Evolutionary conservation across 2,797 vertebrate genomes (phyloP).

Genomic region (Pangasius larnaudii): DNA sequence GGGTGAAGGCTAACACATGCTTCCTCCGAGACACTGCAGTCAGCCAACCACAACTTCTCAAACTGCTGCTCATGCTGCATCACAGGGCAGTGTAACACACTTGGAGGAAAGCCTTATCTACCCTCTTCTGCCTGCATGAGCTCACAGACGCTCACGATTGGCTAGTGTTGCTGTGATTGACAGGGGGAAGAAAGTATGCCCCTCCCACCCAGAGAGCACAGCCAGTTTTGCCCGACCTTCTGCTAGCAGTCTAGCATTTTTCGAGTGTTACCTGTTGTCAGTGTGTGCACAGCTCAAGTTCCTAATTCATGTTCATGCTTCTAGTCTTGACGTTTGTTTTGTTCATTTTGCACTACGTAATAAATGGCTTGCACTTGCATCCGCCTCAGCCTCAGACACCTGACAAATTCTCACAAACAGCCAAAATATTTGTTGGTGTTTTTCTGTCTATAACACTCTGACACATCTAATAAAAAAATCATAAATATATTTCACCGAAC

Average conservation of each 20-base stretch:
- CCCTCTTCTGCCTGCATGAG: too few species aligned
- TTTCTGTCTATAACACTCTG: not conserved
- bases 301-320: not conserved
- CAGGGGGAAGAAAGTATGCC: too few species aligned
- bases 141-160: too few species aligned
- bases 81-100: too few species aligned
- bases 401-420: not conserved
- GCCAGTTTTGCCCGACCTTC: too few species aligned
- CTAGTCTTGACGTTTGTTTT: not conserved
- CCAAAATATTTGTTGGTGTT: not conserved
- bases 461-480: not conserved
- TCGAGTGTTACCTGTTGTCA: not conserved
- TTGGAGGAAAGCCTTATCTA: too few species aligned
- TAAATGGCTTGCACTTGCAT: not conserved
- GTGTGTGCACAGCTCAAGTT: not conserved
- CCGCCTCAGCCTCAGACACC: not conserved
- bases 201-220: too few species aligned
- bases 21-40: not conserved
- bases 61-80: not conserved
- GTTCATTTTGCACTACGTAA: not conserved
- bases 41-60: not conserved
- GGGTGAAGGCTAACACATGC: not conserved
- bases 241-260: not conserved
- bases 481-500: not conserved
- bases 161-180: too few species aligned